Percentiles rank a stretch among this genome's conserved stretches.
Conservation (phyloP, 2,797 vertebrate species). For the Dromococcyx pavoninus region DNA sequence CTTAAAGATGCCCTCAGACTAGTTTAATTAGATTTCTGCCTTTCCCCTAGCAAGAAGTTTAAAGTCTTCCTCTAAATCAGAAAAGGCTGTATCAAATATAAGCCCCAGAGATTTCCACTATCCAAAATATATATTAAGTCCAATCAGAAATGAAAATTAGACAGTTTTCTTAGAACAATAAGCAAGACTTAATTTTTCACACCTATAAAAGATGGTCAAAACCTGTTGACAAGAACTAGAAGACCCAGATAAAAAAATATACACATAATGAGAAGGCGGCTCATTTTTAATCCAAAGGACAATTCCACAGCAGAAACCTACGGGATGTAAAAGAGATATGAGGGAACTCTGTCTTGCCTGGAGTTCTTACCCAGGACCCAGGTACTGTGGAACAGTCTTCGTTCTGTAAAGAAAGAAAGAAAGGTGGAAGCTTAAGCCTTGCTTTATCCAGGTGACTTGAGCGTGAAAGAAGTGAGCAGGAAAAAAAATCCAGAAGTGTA, state of each 20-base stretch:
- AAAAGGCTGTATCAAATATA: neutral
- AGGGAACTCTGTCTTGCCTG: conserved; percentile 55
- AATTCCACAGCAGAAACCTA: conserved; percentile 55
- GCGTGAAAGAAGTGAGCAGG: neutral
- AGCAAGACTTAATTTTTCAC: neutral
- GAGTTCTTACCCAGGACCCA: conserved; percentile 63
- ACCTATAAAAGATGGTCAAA: neutral
- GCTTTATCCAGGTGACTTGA: conserved; percentile 1
- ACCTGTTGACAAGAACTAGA: neutral
- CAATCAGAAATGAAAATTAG: neutral
- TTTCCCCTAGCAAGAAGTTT: neutral
- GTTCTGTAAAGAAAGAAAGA: conserved; percentile 69
- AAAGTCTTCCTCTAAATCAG: neutral
- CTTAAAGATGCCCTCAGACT: neutral
- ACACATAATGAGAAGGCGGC: neutral
- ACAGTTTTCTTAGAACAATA: neutral
- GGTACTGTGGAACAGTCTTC: conserved; percentile 60
- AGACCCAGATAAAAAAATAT: neutral
- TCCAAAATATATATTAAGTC: neutral
- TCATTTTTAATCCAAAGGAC: neutral
- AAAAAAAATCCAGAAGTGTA: neutral
- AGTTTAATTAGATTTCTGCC: neutral
- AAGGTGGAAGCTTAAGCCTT: conserved; percentile 58
- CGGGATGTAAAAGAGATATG: neutral
- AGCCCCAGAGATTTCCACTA: neutral